These are phyloP conservation scores for Brevimyrus niger DNA, from an alignment of 2,113 vertebrate species.

Conservation along the genomic window DNA sequence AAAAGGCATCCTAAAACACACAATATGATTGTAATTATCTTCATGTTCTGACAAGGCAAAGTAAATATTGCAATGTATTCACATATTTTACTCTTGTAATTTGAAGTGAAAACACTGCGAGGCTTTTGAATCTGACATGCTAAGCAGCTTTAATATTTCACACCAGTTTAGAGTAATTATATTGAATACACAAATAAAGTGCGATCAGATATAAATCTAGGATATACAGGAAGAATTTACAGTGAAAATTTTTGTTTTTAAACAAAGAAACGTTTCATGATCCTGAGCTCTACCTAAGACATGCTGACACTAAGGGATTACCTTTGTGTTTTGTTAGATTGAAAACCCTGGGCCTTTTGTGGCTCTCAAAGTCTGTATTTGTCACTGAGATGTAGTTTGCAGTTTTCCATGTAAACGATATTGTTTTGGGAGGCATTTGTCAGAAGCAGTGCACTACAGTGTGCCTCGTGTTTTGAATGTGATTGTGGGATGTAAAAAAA, in stretches of 20 bases:
- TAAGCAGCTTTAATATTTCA: not conserved
- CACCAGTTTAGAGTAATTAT: not conserved
- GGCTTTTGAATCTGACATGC: not conserved
- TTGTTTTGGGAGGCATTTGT: not conserved
- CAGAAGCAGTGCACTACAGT: not conserved
- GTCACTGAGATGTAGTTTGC: not conserved
- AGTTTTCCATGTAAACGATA: not conserved
- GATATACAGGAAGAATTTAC: not conserved
- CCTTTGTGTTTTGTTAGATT: not conserved
- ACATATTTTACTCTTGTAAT: not conserved
- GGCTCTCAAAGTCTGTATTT: not conserved
- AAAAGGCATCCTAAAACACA: not conserved
- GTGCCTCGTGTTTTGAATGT: not conserved
- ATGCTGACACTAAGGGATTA: not conserved
- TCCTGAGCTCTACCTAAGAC: not conserved
- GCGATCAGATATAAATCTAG: not conserved
- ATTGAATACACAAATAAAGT: not conserved
- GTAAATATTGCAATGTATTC: not conserved
- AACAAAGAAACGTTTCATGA: not conserved
- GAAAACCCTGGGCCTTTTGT: not conserved
- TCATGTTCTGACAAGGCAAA: not conserved
- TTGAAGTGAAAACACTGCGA: not conserved
- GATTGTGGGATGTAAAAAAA: not conserved
- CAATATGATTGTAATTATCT: not conserved
- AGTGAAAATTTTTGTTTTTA: not conserved